phyloP scores from a whole-genome alignment of 1,140 invertebrate genomes.

The Conus betulinus region DNA sequence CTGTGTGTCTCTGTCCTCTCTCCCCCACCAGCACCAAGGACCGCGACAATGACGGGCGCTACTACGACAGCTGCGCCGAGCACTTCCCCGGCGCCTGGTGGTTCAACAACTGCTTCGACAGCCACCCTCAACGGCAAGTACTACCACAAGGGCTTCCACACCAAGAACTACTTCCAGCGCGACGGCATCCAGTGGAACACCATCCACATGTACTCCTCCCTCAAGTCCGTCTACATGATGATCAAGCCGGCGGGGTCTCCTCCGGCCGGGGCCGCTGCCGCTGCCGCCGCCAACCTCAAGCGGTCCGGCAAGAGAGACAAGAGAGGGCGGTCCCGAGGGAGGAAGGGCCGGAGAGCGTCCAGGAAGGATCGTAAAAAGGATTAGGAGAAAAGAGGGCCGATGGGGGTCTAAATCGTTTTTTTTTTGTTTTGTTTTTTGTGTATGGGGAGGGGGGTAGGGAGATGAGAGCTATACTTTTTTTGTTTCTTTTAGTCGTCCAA shows the following conservation, averaged over 20 bases:
- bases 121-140: slow-evolving; percentile 94
- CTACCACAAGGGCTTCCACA: slow-evolving; percentile 72
- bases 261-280: slow-evolving; percentile 40
- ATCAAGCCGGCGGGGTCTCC: slow-evolving; percentile 59
- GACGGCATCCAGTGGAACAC: slow-evolving; percentile 75
- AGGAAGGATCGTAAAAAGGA: neutral
- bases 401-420: no score
- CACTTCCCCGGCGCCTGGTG: slow-evolving; percentile 78
- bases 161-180: slow-evolving; percentile 71
- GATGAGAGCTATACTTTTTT: no score
- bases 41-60: slow-evolving; percentile 83
- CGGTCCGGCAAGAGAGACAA: neutral
- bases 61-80: slow-evolving; percentile 83
- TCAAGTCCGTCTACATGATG: slow-evolving; percentile 73
- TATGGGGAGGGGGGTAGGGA: no score
- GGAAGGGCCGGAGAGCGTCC: neutral
- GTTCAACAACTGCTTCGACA: slow-evolving; percentile 90
- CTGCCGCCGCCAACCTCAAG: slow-evolving; percentile 41
- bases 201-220: slow-evolving; percentile 70
- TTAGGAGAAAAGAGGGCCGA: neutral
- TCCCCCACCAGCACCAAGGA: slow-evolving; percentile 78
- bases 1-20: neutral
- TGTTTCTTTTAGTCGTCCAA: no score
- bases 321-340: neutral
- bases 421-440: no score